Evolutionary conservation across 2,113 vertebrate genomes (phyloP).

Genomic region (Tautogolabrus adspersus): DNA sequence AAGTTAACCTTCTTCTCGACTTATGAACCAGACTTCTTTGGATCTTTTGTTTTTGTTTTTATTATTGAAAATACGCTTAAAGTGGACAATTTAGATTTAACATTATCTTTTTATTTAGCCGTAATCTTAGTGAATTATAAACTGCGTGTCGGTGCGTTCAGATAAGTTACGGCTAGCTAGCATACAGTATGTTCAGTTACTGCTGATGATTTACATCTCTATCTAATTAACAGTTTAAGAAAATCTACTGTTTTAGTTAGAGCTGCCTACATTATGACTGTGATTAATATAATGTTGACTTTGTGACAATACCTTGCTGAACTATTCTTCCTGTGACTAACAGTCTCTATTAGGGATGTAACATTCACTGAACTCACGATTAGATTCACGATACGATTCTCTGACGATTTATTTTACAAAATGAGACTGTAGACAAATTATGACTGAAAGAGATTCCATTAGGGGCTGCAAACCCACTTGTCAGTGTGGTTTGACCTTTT

Average conservation of each 20-base stretch:
- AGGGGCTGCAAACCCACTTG: too few relatives aligned
- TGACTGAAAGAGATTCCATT: too few relatives aligned
- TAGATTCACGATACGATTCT: too few relatives aligned
- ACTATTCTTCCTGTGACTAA: too few relatives aligned
- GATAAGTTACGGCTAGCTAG: conserved; percentile 5
- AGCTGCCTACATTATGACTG: too few relatives aligned
- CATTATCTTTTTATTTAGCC: neutral
- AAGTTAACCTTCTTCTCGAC: conserved; percentile 24
- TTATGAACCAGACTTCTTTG: too few relatives aligned
- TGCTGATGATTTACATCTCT: conserved; percentile 1
- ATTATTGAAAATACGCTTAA: neutral
- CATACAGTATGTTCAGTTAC: neutral
- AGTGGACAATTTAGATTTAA: neutral
- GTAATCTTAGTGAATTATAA: neutral
- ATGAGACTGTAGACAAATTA: too few relatives aligned
- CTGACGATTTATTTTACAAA: too few relatives aligned
- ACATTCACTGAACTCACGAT: too few relatives aligned
- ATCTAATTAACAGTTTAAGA: conserved; percentile 30
- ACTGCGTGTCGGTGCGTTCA: neutral
- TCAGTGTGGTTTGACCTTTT: too few relatives aligned
- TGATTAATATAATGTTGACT: neutral
- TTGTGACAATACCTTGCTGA: neutral
- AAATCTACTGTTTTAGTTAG: neutral
- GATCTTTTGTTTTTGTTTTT: neutral
- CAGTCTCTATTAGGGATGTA: too few relatives aligned